phyloP scores from a whole-genome alignment of 2,797 vertebrate species.

The Enteromius paludinosus region DNA sequence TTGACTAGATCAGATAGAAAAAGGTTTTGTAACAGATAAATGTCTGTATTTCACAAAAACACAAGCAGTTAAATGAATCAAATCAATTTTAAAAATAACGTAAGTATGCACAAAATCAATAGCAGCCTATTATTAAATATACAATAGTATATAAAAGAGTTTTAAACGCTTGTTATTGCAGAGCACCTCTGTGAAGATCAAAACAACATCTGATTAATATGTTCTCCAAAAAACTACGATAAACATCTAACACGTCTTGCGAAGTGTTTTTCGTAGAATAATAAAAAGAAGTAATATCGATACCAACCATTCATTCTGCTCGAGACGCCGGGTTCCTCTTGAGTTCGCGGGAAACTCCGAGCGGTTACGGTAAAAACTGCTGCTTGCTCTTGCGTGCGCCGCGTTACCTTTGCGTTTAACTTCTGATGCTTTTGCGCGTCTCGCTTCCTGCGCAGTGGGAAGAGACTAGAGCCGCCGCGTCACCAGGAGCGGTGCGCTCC shows the following conservation, averaged over 20 bases:
- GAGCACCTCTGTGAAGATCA: neutral
- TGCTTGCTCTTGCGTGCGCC: neutral
- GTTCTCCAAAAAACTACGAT: neutral
- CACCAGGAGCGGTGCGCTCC: slow-evolving; percentile 68
- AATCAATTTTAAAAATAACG: neutral
- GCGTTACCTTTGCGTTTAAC: slow-evolving; percentile 29
- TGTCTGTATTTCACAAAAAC: neutral
- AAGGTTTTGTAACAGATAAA: neutral
- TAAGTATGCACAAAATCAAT: neutral
- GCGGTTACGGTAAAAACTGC: slow-evolving; percentile 37
- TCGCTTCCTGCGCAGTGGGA: slow-evolving; percentile 81
- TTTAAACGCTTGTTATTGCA: neutral
- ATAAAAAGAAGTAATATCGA: slow-evolving; percentile 28
- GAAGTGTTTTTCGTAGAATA: slow-evolving; percentile 22
- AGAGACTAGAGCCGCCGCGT: slow-evolving; percentile 86
- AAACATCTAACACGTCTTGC: slow-evolving; percentile 4
- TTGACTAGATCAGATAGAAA: slow-evolving; percentile 58
- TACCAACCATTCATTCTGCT: slow-evolving; percentile 53
- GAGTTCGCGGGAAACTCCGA: slow-evolving; percentile 51
- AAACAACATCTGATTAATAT: neutral
- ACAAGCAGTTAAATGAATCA: neutral
- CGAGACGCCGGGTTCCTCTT: slow-evolving; percentile 41
- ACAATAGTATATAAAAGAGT: neutral
- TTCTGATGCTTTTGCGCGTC: slow-evolving; percentile 45
- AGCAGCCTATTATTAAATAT: neutral